These are phyloP conservation scores for Pseudotriccus pelzelni DNA, from an alignment of 2,797 vertebrate species.

Conservation along the genomic window DNA sequence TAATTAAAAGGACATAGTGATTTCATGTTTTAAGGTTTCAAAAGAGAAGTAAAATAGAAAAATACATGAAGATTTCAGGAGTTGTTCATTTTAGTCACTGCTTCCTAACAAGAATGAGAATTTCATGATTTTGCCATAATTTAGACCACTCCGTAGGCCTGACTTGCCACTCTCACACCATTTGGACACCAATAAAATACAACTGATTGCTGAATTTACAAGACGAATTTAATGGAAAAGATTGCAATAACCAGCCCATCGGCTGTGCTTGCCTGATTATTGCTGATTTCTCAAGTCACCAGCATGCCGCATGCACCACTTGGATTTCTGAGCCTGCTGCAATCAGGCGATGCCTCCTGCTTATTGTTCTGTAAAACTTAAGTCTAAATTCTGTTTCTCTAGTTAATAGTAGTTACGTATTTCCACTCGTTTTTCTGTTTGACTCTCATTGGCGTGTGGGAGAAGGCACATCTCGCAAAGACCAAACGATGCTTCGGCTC, in stretches of 20 bases:
- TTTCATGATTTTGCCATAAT: neutral
- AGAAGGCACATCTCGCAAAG: neutral
- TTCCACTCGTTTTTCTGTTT: neutral
- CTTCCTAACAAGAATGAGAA: neutral
- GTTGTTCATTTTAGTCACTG: neutral
- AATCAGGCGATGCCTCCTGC: neutral
- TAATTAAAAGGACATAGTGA: neutral
- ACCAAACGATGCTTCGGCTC: neutral
- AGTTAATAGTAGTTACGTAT: neutral
- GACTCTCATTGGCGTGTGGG: neutral
- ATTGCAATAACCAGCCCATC: neutral
- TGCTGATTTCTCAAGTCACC: neutral
- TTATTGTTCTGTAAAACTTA: neutral
- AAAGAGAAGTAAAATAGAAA: neutral
- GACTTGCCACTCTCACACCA: neutral
- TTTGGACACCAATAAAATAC: neutral
- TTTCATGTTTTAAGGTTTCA: neutral
- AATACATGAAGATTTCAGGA: neutral
- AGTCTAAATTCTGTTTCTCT: neutral
- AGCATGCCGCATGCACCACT: accelerated
- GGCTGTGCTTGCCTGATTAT: neutral
- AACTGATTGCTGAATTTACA: neutral
- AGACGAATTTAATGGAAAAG: neutral
- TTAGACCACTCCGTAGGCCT: neutral
- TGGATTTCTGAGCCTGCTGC: neutral